A percentile compares a stretch with the other conserved stretches of the same genome.
phyloP scores from a whole-genome alignment of 2,113 vertebrate genomes.

The Tragelaphus buxtoni region DNA sequence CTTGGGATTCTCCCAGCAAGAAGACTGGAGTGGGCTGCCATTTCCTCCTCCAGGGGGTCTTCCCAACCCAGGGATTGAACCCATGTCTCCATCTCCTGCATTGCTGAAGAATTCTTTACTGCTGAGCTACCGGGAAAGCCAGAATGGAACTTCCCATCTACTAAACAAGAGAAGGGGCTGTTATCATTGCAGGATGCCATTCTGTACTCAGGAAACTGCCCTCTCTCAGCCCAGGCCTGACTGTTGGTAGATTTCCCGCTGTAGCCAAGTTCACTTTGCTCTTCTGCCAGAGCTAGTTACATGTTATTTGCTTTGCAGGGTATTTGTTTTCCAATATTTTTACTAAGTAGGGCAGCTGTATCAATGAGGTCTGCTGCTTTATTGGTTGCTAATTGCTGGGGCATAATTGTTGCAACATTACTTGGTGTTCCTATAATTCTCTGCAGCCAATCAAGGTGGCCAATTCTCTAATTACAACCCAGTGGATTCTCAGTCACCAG shows the following conservation, averaged over 20 bases:
- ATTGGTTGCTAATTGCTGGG: slow-evolving; percentile 61
- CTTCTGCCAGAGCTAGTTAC: slow-evolving; percentile 13
- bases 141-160: neutral
- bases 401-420: slow-evolving; percentile 29
- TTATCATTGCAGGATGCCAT: neutral
- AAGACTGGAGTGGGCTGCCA: neutral
- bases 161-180: accelerated
- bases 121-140: accelerated
- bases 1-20: neutral
- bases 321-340: slow-evolving; percentile 65
- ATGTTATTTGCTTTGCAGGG: slow-evolving; percentile 32
- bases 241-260: neutral
- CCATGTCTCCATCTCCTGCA: neutral
- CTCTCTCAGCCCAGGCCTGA: neutral
- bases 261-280: neutral
- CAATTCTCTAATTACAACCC: slow-evolving; percentile 9
- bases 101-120: neutral
- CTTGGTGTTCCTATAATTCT: slow-evolving; percentile 55
- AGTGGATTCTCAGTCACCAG: neutral
- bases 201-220: accelerated
- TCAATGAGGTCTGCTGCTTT: slow-evolving; percentile 60
- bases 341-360: slow-evolving; percentile 46
- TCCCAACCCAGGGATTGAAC: neutral
- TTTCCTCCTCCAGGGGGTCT: neutral
- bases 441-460: slow-evolving; percentile 48